These are phyloP conservation scores for Stichopus chloronotus DNA, from an alignment of 35 echinoderm and acorn worm genomes.

Conservation along the genomic window DNA sequence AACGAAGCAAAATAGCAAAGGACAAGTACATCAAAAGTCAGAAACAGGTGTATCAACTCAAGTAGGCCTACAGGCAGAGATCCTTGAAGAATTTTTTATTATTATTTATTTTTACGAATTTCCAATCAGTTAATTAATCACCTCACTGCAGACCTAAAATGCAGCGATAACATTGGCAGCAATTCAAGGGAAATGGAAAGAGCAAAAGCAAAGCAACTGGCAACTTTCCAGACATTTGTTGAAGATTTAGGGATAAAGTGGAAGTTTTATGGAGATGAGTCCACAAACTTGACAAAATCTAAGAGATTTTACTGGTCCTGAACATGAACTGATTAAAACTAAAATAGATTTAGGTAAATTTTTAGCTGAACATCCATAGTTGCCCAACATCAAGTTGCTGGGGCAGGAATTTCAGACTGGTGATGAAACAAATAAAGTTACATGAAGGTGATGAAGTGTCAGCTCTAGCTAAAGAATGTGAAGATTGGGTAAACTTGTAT, in stretches of 20 bases:
- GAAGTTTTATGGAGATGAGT: slow-evolving; percentile 53
- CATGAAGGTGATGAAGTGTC: neutral
- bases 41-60: neutral
- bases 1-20: neutral
- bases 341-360: slow-evolving; percentile 43
- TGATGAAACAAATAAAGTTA: slow-evolving; percentile 24
- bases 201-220: slow-evolving; percentile 42
- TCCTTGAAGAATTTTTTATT: neutral
- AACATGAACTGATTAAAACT: slow-evolving; percentile 64
- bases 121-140: slow-evolving; percentile 65
- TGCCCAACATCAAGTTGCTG: slow-evolving; percentile 3
- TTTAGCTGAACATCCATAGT: slow-evolving; percentile 13
- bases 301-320: slow-evolving; percentile 46
- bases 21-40: neutral
- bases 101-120: slow-evolving; percentile 64
- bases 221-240: slow-evolving; percentile 58
- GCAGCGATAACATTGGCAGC: slow-evolving; percentile 53
- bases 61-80: neutral
- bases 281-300: slow-evolving; percentile 1
- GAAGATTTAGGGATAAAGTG: slow-evolving; percentile 33
- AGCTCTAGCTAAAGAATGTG: neutral
- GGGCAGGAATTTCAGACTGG: slow-evolving; percentile 2
- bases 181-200: slow-evolving; percentile 48
- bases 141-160: slow-evolving; percentile 22
- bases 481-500: slow-evolving; percentile 44